phyloP scores from a whole-genome alignment of 2,888 invertebrate genomes.

The Lamproptera curius region DNA sequence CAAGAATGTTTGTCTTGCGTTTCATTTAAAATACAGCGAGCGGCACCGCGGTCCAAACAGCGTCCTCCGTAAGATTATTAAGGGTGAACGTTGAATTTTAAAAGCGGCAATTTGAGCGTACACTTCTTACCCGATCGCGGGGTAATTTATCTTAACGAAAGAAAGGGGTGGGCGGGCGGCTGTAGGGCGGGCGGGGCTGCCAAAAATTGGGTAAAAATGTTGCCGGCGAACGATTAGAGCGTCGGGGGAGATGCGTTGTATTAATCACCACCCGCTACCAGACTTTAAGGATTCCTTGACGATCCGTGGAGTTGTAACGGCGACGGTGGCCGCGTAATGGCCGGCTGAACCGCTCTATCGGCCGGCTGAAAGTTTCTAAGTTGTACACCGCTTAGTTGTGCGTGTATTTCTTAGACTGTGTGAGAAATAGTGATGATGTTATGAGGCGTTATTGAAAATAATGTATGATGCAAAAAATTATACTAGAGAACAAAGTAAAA shows the following conservation, averaged over 20 bases:
- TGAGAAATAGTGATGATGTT: no score
- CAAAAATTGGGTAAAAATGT: conserved; percentile 79
- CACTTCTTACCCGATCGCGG: conserved; percentile 77
- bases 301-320: conserved; percentile 43
- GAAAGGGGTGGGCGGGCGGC: conserved; percentile 68
- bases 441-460: no score
- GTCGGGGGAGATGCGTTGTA: conserved; percentile 77
- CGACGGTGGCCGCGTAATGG: conserved; percentile 10
- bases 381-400: not conserved
- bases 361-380: not conserved
- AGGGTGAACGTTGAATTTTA: conserved; percentile 72
- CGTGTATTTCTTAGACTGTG: no score
- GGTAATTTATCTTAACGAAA: conserved; percentile 79
- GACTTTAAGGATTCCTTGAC: conserved; percentile 65
- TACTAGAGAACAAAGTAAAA: no score
- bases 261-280: conserved; percentile 74
- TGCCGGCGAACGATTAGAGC: conserved; percentile 77
- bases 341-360: not conserved
- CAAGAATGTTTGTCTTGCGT: no score
- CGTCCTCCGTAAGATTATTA: conserved; percentile 61
- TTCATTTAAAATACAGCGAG: not conserved
- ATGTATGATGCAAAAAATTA: no score
- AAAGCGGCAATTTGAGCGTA: conserved; percentile 77
- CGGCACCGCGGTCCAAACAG: conserved; percentile 24
- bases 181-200: conserved; percentile 46